Evolutionary conservation across 2,797 vertebrate species (phyloP).

Genomic region (Spheniscus humboldti): DNA sequence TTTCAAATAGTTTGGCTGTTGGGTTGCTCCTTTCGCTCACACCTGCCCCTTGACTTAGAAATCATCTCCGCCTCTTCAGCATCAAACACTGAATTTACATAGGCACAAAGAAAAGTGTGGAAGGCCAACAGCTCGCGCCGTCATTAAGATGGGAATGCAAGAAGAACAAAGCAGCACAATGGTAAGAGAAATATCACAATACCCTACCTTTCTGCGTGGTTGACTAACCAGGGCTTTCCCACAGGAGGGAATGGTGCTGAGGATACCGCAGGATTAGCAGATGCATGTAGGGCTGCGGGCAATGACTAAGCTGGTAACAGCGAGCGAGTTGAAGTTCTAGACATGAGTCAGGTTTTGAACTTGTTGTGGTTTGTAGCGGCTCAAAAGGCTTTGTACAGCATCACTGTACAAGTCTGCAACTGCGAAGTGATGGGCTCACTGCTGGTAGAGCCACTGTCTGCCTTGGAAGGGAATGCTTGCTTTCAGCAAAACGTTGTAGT

Average conservation of each 20-base stretch:
- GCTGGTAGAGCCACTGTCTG: not conserved
- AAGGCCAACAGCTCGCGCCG: not conserved
- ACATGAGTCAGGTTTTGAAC: constrained; percentile 41
- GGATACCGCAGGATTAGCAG: not conserved
- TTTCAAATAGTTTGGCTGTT: constrained; percentile 63
- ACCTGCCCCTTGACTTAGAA: constrained; percentile 57
- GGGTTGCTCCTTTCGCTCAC: constrained; percentile 55
- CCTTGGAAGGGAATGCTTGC: not conserved
- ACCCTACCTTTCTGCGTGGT: not conserved
- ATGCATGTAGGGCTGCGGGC: not conserved
- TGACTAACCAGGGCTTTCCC: constrained; percentile 25
- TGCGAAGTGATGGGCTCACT: not conserved
- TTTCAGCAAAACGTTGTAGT: not conserved
- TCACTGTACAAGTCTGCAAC: not conserved
- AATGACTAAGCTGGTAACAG: not conserved
- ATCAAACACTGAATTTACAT: constrained; percentile 59
- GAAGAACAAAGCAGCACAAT: constrained; percentile 39
- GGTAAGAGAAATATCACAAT: constrained; percentile 55
- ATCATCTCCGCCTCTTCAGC: constrained; percentile 46
- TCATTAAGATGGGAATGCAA: constrained; percentile 19
- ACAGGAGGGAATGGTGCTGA: not conserved
- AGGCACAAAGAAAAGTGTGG: constrained; percentile 29
- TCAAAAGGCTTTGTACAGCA: constrained; percentile 6
- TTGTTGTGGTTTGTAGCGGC: constrained; percentile 41
- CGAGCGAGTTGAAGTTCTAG: not conserved